phyloP scores from a whole-genome alignment of 1,140 invertebrate species.

The Portunus trituberculatus region DNA sequence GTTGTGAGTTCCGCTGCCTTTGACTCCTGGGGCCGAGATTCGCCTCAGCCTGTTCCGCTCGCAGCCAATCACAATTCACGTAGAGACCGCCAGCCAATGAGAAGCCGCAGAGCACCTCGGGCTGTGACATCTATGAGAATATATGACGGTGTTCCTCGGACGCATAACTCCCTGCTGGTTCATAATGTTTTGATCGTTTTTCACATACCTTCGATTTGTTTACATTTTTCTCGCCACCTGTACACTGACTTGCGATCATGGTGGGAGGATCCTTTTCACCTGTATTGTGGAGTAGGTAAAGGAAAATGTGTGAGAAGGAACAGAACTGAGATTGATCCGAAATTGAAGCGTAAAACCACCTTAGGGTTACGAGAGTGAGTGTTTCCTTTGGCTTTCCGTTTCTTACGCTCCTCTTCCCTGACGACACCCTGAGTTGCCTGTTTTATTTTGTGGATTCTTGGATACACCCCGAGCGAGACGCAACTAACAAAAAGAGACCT shows the following conservation, averaged over 20 bases:
- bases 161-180: conserved; percentile 45
- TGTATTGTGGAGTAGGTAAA: no score
- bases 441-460: neutral
- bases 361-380: neutral
- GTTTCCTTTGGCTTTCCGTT: neutral
- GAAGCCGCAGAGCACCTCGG: conserved; percentile 48
- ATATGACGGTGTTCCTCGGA: conserved; percentile 66
- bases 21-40: conserved; percentile 52
- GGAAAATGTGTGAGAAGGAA: no score
- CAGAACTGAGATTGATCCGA: neutral
- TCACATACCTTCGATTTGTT: conserved; percentile 53
- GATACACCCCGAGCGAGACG: no score
- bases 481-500: no score
- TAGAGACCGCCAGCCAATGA: conserved; percentile 58
- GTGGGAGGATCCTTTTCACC: no score
- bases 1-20: conserved; percentile 36
- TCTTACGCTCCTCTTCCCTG: neutral
- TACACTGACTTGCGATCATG: no score
- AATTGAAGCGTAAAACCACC: neutral
- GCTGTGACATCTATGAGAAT: conserved; percentile 74
- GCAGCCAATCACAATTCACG: conserved; percentile 60
- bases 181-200: conserved; percentile 14
- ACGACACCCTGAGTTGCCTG: neutral
- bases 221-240: neutral
- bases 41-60: conserved; percentile 31